These are phyloP conservation scores for Eubasilissa splendida DNA, from an alignment of 2,888 invertebrate species.

Conservation along the genomic window DNA sequence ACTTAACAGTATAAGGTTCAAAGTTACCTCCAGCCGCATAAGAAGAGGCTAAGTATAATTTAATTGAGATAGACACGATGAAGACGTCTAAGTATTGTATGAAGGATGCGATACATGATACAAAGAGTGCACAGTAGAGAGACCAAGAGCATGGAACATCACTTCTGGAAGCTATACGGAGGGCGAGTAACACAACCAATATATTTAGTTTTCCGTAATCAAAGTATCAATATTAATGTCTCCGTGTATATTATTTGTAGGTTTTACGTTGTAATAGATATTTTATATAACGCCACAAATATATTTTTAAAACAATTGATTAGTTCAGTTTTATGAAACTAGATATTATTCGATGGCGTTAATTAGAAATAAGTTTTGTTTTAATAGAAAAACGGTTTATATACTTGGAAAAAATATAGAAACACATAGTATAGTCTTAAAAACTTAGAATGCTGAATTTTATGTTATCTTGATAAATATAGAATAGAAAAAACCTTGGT, in stretches of 20 bases:
- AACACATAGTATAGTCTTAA: not conserved
- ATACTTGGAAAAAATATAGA: too few species aligned
- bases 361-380: not conserved
- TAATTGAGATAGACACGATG: not conserved
- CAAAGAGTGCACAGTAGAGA: slow-evolving; percentile 17
- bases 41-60: not conserved
- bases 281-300: not conserved
- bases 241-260: slow-evolving; percentile 45
- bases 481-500: not conserved
- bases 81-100: not conserved
- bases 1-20: too few species aligned
- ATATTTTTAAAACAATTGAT: slow-evolving; percentile 28
- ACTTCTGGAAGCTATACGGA: slow-evolving; percentile 40
- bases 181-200: slow-evolving; percentile 52
- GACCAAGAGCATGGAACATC: slow-evolving; percentile 27
- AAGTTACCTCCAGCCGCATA: too few species aligned
- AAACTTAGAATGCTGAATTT: slow-evolving; percentile 8
- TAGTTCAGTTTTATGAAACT: slow-evolving; percentile 21
- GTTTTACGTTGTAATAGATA: slow-evolving; percentile 12
- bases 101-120: not conserved
- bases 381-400: too few species aligned
- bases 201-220: slow-evolving; percentile 27
- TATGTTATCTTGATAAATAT: not conserved
- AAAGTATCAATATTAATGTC: slow-evolving; percentile 38
- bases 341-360: slow-evolving; percentile 21